Conservation (phyloP, 2,888 invertebrate genomes). For the Limnephilus lunatus region DNA sequence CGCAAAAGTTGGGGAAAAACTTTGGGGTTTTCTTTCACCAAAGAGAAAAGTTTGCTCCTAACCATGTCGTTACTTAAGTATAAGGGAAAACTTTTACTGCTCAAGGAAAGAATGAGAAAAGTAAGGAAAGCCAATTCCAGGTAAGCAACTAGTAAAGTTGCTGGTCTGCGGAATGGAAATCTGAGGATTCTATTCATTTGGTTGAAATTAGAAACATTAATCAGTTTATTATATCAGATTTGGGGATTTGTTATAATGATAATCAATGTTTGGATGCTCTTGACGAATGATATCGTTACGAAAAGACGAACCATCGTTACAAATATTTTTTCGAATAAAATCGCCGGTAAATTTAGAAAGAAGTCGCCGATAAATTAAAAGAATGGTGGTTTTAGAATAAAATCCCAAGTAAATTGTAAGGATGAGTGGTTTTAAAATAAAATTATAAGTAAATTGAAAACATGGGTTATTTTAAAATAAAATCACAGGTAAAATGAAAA, state of each 20-base stretch:
- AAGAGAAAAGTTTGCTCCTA: constrained; percentile 13
- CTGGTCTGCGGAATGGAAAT: not conserved
- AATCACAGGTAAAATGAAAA: too few relatives aligned
- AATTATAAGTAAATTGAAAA: too few relatives aligned
- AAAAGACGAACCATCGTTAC: too few relatives aligned
- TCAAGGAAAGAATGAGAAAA: not conserved
- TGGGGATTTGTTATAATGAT: too few relatives aligned
- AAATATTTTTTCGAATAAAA: too few relatives aligned
- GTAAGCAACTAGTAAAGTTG: not conserved
- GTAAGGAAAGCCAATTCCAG: not conserved
- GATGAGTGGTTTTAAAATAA: too few relatives aligned
- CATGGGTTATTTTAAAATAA: too few relatives aligned
- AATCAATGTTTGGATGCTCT: not conserved
- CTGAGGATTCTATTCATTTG: not conserved
- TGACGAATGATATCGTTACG: not conserved
- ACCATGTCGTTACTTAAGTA: not conserved
- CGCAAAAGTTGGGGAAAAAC: not conserved
- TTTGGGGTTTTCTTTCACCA: not conserved
- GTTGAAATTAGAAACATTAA: not conserved
- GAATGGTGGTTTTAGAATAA: too few relatives aligned
- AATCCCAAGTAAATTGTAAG: too few relatives aligned
- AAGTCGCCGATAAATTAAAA: too few relatives aligned
- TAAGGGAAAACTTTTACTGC: not conserved
- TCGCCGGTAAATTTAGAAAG: too few relatives aligned
- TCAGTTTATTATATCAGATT: not conserved